phyloP scores from a whole-genome alignment of 2,113 vertebrate genomes.

The Gadus chalcogrammus region DNA sequence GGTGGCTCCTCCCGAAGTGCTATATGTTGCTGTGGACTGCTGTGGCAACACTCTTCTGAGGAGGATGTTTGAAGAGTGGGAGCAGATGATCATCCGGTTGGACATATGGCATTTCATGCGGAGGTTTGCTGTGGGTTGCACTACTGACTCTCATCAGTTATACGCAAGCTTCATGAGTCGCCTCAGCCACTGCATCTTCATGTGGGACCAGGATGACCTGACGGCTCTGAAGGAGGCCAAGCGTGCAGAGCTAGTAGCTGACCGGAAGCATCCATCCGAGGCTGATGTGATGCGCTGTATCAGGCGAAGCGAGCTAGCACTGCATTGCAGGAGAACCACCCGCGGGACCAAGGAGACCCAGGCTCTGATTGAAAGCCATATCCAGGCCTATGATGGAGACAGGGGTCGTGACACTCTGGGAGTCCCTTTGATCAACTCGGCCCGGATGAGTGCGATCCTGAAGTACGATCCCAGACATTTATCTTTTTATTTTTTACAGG shows the following conservation, averaged over 20 bases:
- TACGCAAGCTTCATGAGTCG: not conserved
- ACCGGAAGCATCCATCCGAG: too few relatives aligned
- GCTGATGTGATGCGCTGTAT: too few relatives aligned
- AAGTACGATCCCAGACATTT: too few relatives aligned
- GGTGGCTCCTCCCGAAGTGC: too few relatives aligned
- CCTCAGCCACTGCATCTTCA: not conserved
- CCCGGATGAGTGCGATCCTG: slow-evolving; percentile 9
- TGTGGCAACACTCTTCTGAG: too few relatives aligned
- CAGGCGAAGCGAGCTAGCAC: not conserved
- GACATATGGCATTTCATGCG: too few relatives aligned
- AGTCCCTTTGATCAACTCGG: slow-evolving; percentile 1
- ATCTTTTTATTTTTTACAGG: too few relatives aligned
- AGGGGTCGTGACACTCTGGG: not conserved
- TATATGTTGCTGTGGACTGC: too few relatives aligned
- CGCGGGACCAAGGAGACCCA: slow-evolving; percentile 2
- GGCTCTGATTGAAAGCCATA: not conserved
- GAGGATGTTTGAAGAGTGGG: too few relatives aligned
- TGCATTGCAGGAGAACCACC: slow-evolving; percentile 15
- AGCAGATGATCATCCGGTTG: too few relatives aligned
- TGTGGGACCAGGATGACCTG: slow-evolving; percentile 12
- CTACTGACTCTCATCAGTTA: too few relatives aligned
- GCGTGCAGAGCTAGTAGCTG: slow-evolving; percentile 4
- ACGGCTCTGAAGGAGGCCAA: slow-evolving; percentile 5
- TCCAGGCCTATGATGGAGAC: not conserved
- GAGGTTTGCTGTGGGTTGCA: too few relatives aligned